Base-by-base conservation (phyloP, 2,888 invertebrate species). In the Apamea epomidion region DNA sequence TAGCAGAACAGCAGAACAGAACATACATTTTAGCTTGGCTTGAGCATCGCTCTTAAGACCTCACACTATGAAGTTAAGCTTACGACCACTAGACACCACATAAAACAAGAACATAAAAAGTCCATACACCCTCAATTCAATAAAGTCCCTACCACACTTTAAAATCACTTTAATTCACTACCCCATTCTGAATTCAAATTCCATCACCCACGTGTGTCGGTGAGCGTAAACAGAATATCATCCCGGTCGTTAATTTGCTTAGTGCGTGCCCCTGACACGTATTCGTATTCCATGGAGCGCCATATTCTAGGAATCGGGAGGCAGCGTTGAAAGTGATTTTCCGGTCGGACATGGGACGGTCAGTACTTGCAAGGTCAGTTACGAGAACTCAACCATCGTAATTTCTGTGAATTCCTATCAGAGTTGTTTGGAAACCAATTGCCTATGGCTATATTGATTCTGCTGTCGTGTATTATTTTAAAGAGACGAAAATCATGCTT, bases 181-280 rank as follows among this genome's bases (percentile, higher is more conserved):
- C 58, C 42, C 18, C 12, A 48, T 77, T 77, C 64, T 1, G 77
- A 77, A 68, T 74, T 77, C 74, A 74, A 77, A 72, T 16, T 68
- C n/a, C 32, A 54, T n/a, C 51, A 54, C 4, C 37, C 82, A 77
- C 74, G 67, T 77, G 84, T 32, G 16, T 72, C 71, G 25, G 60
- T 81, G 48, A 73, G 60, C 37, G 82, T 77, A 72, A 75, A 87
- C 70, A 78, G 77, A 85, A 70, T 85, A 81, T 78, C 67, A 76
- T 81, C 74, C 72, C 58, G 71, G 68, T 65, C 51, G 71, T 71
- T 81, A 87, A 88, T 86, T 86, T 72, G 42, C 58, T 65, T 74
- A 74, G 74, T 81, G 84, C 73, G 78, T 87, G 74, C 64, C 85
- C 85, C 72, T 86, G 85, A 85, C 81, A 87, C 48, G 73, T 37